Evolutionary conservation across 2,797 vertebrate genomes (phyloP), one percentile per base, ranked within the genome.

Genomic region (Oryzias dopingdopingensis): DNA sequence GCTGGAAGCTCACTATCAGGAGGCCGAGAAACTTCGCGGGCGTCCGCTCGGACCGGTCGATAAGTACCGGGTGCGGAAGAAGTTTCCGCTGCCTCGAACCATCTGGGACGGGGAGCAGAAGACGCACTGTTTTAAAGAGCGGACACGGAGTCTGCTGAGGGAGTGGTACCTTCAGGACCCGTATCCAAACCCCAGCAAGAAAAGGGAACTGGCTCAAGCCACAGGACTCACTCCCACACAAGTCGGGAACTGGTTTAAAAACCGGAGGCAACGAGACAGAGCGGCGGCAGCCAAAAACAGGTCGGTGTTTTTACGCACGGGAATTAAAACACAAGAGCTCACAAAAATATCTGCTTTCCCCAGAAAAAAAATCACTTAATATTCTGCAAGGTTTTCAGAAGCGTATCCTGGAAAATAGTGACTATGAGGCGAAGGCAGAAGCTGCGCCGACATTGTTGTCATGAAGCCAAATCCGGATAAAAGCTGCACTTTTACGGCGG

Each of bases 91-190:
- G 90, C 97, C 97, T 86, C 92, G 96, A 79, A 99, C 97, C 93
- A 99, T 99, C 93, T 99, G 97, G 96, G 97, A 99, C 90, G 97
- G 97, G 61, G 97, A 99, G 88, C 97, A 98, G 94, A 99, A 99
- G 93, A 99, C 97, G 79, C 97, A 99, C 88, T 99, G 97, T 94
- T 99, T 99, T 93, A 99, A 99, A 88, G 97, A 99, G 94, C 88
- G 97, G 92, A 99, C 97, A 86, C 96, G 97, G 86, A 96, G 96
- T 87, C 95, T 99, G 89, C 92, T 99, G 89, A 87, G 96, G 90
- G 97, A 98, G 92, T 99, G 97, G 96, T 99, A 99, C 92, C 96
- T 99, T 78, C 97, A 99, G 95, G 97, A 99, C 92, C 97, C 97
- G 52, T 99, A 99, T 81, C 97, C 97, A 73, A 99, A 99, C 82